These are phyloP conservation scores for Glaucidium brasilianum DNA, from an alignment of 2,113 vertebrate species.

Conservation along the genomic window DNA sequence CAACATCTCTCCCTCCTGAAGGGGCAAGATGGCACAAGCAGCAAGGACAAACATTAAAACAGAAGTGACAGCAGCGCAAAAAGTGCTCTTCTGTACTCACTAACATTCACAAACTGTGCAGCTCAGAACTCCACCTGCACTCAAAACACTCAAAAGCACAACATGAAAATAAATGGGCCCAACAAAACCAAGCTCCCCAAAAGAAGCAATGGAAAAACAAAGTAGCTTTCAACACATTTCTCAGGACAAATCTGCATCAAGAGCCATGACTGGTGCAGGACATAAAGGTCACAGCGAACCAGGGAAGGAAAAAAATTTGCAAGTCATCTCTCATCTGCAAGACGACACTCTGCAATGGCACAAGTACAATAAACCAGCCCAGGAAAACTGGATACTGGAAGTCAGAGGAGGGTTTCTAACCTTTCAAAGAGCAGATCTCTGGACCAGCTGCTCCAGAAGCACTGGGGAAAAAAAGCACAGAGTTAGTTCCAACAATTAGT, in stretches of 20 bases:
- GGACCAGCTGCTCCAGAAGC: conserved; percentile 24
- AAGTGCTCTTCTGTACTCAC: not conserved
- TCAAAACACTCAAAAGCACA: not conserved
- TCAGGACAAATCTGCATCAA: not conserved
- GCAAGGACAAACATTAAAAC: not conserved
- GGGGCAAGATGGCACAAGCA: not conserved
- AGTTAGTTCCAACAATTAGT: not conserved
- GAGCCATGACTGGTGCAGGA: not conserved
- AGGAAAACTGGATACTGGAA: not conserved
- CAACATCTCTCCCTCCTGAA: not conserved
- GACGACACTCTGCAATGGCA: not conserved
- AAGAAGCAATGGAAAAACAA: not conserved
- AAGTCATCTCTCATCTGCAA: conserved; percentile 46
- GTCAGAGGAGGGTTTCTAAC: not conserved
- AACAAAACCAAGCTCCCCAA: not conserved
- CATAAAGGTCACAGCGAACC: not conserved
- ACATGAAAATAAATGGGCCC: not conserved
- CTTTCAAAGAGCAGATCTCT: conserved; percentile 23
- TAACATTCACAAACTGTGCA: not conserved
- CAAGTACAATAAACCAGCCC: not conserved
- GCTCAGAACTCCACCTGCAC: not conserved
- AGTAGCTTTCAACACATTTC: not conserved
- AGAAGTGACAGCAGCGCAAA: not conserved
- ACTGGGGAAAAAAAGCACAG: not conserved
- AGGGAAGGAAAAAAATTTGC: conserved; percentile 3